Evolutionary conservation across 2,113 vertebrate genomes (phyloP).

Genomic region (Ariopsis seemanni): DNA sequence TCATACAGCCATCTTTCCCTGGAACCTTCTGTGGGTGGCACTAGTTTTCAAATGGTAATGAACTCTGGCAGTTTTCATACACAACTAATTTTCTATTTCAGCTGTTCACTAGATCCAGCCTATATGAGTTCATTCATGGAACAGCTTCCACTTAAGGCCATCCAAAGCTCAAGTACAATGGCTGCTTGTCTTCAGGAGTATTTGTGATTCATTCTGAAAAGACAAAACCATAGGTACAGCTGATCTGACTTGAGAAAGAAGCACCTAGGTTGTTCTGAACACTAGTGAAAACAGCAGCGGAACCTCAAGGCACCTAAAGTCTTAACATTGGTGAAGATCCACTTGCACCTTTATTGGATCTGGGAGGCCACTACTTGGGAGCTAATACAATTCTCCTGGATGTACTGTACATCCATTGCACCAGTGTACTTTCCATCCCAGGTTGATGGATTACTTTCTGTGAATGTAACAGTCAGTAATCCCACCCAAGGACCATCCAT

Average conservation of each 20-base stretch:
- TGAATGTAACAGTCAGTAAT: neutral
- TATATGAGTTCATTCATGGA: neutral
- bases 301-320: neutral
- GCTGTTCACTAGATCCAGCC: neutral
- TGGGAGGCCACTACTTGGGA: neutral
- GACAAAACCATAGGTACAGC: neutral
- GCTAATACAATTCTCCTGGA: neutral
- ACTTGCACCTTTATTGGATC: neutral
- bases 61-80: neutral
- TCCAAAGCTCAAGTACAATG: neutral
- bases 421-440: neutral
- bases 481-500: neutral
- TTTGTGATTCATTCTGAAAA: neutral
- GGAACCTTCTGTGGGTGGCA: neutral
- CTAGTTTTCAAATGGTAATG: neutral
- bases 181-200: neutral
- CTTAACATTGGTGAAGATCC: neutral
- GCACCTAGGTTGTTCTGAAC: neutral
- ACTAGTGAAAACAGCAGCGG: neutral
- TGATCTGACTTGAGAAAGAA: neutral
- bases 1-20: neutral
- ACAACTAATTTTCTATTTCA: neutral
- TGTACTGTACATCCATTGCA: neutral
- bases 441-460: neutral
- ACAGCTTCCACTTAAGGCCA: neutral